Base-by-base conservation (phyloP, 1,140 invertebrate genomes). In the Sminthurinus signatus region DNA sequence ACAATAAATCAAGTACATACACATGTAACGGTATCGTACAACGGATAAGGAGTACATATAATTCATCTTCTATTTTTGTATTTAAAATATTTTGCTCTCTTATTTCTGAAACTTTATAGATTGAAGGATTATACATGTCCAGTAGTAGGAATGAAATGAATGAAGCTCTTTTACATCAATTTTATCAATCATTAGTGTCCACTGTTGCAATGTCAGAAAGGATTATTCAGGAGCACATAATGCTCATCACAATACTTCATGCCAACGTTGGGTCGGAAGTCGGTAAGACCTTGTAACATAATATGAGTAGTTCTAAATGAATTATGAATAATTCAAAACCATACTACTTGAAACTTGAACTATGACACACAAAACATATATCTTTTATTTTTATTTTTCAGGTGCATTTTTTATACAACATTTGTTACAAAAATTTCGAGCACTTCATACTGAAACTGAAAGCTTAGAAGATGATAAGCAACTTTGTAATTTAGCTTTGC, bases 241-340 rank as follows among this genome's bases (percentile, higher is more conserved):
- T 94, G 72, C 75, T 96, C 0, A 78, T 96, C 19, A 82, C 88
- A 0, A 82, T 93, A 60, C 76, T 96, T 8, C 92, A 96, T 77
- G 88, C 88, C 0, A 96, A 96, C 79, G 82, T 96, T 65, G 94
- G 89, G 19, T 85, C 82, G 21, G 92, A 96, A 85, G 83, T 96
- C 56, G 91, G 89, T 84, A 79, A 81, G n/a, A n/a, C n/a, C n/a
- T n/a, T n/a, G 75, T 31, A 36, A 36, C 5, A 36, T 36, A 36
- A 36, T 15, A 79, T 84, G 0, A 25, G 25, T 2, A 36, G 5
- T 48, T 48, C 5, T 48, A 8, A n/a, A 48, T 19, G 17, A 8
- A 48, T 19, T 15, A 74, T n/a, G n/a, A n/a, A n/a, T n/a, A n/a
- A n/a, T n/a, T n/a, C n/a, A n/a, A n/a, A n/a, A n/a, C n/a, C n/a